These are phyloP conservation scores for Alfaro cultratus DNA, from an alignment of 2,797 vertebrate genomes.

Conservation along the genomic window DNA sequence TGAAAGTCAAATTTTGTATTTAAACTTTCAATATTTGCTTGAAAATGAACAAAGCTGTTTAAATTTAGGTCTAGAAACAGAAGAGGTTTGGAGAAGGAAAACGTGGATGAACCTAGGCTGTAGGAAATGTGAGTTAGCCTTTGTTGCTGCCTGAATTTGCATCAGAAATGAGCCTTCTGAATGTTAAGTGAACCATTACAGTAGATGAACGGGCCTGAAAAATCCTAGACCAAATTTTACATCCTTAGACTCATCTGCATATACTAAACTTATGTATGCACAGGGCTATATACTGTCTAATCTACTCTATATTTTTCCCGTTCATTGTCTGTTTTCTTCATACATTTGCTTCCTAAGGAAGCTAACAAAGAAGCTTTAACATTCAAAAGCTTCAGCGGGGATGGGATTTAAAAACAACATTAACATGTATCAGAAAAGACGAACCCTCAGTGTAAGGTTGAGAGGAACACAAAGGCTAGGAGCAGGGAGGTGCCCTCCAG, in stretches of 20 bases:
- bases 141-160: neutral
- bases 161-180: neutral
- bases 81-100: neutral
- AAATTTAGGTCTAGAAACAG: neutral
- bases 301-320: neutral
- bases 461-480: neutral
- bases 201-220: neutral
- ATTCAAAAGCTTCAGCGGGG: slow-evolving; percentile 46
- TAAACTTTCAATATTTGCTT: slow-evolving; percentile 4
- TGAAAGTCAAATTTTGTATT: neutral
- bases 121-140: neutral
- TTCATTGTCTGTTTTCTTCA: slow-evolving; percentile 13
- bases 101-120: neutral
- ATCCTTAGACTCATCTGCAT: neutral
- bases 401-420: slow-evolving; percentile 24
- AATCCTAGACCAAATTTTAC: neutral
- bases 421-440: slow-evolving; percentile 11
- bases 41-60: neutral
- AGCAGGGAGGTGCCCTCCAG: slow-evolving; percentile 7
- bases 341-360: slow-evolving; percentile 20
- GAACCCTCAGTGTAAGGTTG: slow-evolving; percentile 9
- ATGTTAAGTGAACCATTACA: neutral
- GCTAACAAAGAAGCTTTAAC: slow-evolving; percentile 45
- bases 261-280: neutral
- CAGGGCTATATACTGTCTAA: neutral